A percentile compares a stretch with the other conserved stretches of the same genome.
These are phyloP conservation scores for Macropus fuliginosus DNA, from an alignment of 2,797 vertebrate species.

Conservation along the genomic window DNA sequence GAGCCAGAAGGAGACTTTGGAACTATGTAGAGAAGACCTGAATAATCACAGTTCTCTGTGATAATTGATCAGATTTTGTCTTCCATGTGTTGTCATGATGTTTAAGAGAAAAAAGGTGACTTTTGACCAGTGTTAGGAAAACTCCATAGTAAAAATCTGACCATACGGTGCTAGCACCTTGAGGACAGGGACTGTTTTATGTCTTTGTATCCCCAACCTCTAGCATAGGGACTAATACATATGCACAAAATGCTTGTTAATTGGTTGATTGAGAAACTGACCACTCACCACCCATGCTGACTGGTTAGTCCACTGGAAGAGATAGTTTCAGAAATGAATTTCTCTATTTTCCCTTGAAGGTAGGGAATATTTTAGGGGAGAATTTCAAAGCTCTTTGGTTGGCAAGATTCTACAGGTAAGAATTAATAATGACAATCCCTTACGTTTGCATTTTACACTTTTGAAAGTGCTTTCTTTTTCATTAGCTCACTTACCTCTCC, in stretches of 20 bases:
- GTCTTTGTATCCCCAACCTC: background rate
- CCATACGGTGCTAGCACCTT: background rate
- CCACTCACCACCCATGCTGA: background rate
- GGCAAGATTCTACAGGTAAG: background rate
- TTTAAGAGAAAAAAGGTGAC: background rate
- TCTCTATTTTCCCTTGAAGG: background rate
- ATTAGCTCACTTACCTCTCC: background rate
- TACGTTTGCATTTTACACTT: background rate
- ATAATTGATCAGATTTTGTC: background rate
- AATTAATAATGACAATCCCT: background rate
- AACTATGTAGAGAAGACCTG: background rate
- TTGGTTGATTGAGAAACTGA: background rate
- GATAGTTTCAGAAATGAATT: background rate
- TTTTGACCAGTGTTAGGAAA: background rate
- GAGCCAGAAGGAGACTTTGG: background rate
- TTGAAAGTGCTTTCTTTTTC: background rate
- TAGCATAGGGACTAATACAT: background rate
- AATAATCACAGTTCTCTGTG: background rate
- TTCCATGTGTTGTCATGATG: background rate
- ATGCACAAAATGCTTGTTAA: background rate
- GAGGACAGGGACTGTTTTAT: background rate
- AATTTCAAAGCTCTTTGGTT: background rate
- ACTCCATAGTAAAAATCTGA: background rate
- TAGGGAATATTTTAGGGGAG: background rate
- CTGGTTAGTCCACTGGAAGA: background rate